Percentiles rank a stretch among this genome's conserved stretches.
phyloP scores from a whole-genome alignment of 2,888 invertebrate species.

The Nezara viridula region DNA sequence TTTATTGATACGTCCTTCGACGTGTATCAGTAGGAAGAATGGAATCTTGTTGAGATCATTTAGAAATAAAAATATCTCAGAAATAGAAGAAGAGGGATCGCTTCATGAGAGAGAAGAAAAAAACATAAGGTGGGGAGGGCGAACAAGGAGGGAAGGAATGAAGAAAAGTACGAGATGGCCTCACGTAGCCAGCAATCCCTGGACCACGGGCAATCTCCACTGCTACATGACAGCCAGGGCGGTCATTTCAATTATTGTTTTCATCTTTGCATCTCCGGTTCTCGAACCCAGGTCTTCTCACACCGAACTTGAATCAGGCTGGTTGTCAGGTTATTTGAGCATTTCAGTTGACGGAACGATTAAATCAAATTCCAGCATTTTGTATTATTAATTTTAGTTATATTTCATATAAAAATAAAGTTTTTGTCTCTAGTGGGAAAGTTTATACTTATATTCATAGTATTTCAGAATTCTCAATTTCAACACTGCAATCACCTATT shows the following conservation, averaged over 20 bases:
- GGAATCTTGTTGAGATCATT: not conserved
- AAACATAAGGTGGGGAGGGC: not conserved
- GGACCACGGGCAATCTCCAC: conserved; percentile 20
- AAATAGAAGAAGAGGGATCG: not conserved
- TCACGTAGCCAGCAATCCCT: conserved; percentile 11
- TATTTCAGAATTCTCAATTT: too few relatives aligned
- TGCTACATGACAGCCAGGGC: conserved; percentile 14
- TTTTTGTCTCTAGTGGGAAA: too few relatives aligned
- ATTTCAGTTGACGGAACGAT: too few relatives aligned
- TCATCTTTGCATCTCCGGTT: not conserved
- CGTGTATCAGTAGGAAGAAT: not conserved
- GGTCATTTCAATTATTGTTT: conserved; percentile 34
- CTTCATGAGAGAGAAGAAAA: not conserved
- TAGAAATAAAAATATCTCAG: not conserved
- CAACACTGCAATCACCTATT: too few relatives aligned
- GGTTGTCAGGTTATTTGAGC: too few relatives aligned
- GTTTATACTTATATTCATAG: too few relatives aligned
- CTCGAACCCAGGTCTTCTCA: not conserved
- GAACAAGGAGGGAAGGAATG: not conserved
- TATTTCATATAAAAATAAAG: too few relatives aligned
- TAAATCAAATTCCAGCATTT: too few relatives aligned
- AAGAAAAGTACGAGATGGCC: conserved; percentile 28
- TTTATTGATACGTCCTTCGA: too few relatives aligned
- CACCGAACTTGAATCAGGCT: not conserved
- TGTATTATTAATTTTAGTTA: too few relatives aligned